Evolutionary conservation across 64 coral and sea anemone species (phyloP), one percentile per base, ranked within the genome.

Genomic region (Stichodactyla helianthus): DNA sequence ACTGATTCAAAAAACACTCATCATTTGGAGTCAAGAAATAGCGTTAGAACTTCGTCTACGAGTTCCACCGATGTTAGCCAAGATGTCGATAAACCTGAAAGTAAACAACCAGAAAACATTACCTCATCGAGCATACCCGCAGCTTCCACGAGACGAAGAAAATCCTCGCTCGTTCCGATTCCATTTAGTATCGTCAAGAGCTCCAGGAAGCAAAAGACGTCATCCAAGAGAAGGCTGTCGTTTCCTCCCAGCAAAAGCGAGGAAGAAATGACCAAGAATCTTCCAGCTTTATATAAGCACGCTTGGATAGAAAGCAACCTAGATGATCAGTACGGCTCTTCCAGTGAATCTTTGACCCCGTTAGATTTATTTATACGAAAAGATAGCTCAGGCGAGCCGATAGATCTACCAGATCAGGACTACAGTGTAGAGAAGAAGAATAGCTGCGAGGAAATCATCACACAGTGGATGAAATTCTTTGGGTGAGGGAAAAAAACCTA

Each of bases 391-490:
- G 62, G 15, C 1, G 68, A 74, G 4, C 18, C 19, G 4, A n/a
- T 74, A 10, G 26, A 74, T 74, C 22, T 31, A 12, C 52, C 31
- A 51, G 26, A 81, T 17, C 6, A 53, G 7, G 78, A 81, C 6
- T 51, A 52, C n/a, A 65, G 19, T 7, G 18, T 19, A 65, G 78
- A 81, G 53, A 81, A 54, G 52, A 55, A 55, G 61, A 13, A 84
- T 8, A 60, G 54, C 55, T 84, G 83, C 13, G 83, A 84, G 18
- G 53, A 84, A 60, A 84, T 84, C 54, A 84, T 84, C 6, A 84
- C 83, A 7, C 83, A 84, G 18, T 84, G 83, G 83, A 84, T 84
- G 83, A 84, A 84, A 84, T 84, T 84, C 28, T 84, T 84, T 14
- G 83, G 83, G 2, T 84, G 55, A 84, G 62, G 4, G 62, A 23